Conservation (phyloP, 2,113 vertebrate species). For the Cranoglanis bouderius region DNA sequence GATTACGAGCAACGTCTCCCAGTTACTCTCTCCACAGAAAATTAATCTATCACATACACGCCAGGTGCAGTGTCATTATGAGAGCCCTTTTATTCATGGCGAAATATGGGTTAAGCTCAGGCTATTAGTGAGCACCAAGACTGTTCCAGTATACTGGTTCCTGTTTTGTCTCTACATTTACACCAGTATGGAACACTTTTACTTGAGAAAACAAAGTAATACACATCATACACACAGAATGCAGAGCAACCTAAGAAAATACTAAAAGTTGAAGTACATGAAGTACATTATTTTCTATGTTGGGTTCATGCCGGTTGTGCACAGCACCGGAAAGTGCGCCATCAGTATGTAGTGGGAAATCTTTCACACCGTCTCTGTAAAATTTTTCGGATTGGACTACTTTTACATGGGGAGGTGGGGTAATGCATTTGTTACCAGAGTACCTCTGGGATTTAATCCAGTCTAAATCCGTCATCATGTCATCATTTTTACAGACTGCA, state of each 20-base stretch:
- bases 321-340: not conserved
- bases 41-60: constrained; percentile 67
- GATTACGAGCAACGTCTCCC: constrained; percentile 63
- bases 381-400: not conserved
- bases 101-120: not conserved
- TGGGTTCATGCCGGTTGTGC: not conserved
- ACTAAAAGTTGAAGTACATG: not conserved
- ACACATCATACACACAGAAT: not conserved
- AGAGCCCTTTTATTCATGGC: not conserved
- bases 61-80: constrained; percentile 23
- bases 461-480: not conserved
- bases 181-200: not conserved
- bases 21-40: constrained; percentile 56
- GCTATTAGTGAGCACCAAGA: not conserved
- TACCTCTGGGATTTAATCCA: not conserved
- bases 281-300: not conserved
- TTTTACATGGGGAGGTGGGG: not conserved
- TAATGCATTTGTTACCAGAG: not conserved
- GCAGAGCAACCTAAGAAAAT: not conserved
- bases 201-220: not conserved
- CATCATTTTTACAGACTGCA: not conserved
- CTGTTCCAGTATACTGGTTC: not conserved
- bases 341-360: not conserved
- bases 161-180: not conserved
- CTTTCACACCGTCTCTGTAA: not conserved